Evolutionary conservation across 1,140 invertebrate species (phyloP), one percentile per base, ranked within the genome.

Genomic region (Drosophila saltans): DNA sequence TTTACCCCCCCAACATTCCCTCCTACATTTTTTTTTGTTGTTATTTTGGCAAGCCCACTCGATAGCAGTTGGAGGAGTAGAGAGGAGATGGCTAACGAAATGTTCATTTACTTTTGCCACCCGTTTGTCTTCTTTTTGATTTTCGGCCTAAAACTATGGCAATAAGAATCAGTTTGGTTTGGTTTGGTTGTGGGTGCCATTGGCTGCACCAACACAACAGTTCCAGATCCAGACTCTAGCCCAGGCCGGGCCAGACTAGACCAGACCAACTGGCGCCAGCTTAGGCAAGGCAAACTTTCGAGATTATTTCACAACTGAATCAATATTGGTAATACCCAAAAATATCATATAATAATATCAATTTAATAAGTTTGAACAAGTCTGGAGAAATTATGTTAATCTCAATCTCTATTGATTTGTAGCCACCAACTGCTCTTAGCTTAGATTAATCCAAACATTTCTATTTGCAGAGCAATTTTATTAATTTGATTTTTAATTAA

Each of bases 101-200:
- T 59, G 57, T 33, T 33, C 16, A 43, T 28, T 16, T 64, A 28
- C 16, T 64, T 43, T 64, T 45, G 61, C 28, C 43, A 43, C 41
- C 36, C 7, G 67, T 61, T 79, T 75, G 86, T 86, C 86, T 82
- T 81, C 82, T 86, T 79, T 73, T 21, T 77, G 64, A 80, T 82
- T 86, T 86, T 77, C 76, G 64, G 69, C 67, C 67, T 72, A 78
- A 86, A 86, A 86, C 82, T 88, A 86, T 88, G 83, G 45, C 45
- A 86, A 80, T 80, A 67, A 76, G 78, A 86, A 72, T 75, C 61
- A 79, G 66, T 43, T 45, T 76, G 74, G 33, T n/a, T 9, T n/a
- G n/a, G 9, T 16, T 24, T 55, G 52, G 10, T 26, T 56, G 74
- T 48, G 60, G 41, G 77, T 74, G 82, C 79, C 72, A 11, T 79